These are phyloP conservation scores for Andricus grossulariae DNA, from an alignment of 1,140 invertebrate genomes.

Conservation along the genomic window DNA sequence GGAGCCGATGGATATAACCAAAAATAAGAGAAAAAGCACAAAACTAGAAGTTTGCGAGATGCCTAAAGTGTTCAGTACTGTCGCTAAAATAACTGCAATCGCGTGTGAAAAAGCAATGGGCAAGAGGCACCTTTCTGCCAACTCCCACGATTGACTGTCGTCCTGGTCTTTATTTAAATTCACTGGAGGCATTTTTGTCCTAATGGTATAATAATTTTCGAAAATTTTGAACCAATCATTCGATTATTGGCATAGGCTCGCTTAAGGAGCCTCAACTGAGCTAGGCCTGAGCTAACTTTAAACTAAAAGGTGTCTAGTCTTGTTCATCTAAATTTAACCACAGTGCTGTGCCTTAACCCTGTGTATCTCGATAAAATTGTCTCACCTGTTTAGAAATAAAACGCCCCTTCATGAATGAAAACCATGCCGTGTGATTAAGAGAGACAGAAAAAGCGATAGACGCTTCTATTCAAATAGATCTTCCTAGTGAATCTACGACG, in stretches of 20 bases:
- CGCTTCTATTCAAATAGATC: constrained; percentile 29
- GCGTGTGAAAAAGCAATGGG: constrained; percentile 87
- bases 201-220: constrained; percentile 48
- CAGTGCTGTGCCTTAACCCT: constrained; percentile 63
- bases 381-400: constrained; percentile 43
- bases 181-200: constrained; percentile 57
- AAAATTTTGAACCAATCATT: constrained; percentile 61
- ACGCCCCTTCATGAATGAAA: constrained; percentile 26
- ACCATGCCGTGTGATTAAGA: constrained; percentile 6
- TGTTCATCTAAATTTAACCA: constrained; percentile 71
- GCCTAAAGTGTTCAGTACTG: constrained; percentile 81
- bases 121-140: constrained; percentile 85
- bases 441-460: constrained; percentile 30
- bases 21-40: constrained; percentile 84
- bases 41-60: constrained; percentile 85
- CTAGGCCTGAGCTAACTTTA: constrained; percentile 73
- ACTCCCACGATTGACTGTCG: constrained; percentile 82
- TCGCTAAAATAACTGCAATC: constrained; percentile 83
- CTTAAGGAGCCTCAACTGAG: constrained; percentile 65
- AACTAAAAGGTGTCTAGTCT: constrained; percentile 71
- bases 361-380: constrained; percentile 61
- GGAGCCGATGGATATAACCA: constrained; percentile 81
- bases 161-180: constrained; percentile 64
- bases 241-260: constrained; percentile 57
- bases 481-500: too few relatives aligned